A percentile compares a stretch with the other conserved stretches of the same genome.
Evolutionary conservation across 2,797 vertebrate species (phyloP).

Genomic region (Rhadinocentrus ornatus): DNA sequence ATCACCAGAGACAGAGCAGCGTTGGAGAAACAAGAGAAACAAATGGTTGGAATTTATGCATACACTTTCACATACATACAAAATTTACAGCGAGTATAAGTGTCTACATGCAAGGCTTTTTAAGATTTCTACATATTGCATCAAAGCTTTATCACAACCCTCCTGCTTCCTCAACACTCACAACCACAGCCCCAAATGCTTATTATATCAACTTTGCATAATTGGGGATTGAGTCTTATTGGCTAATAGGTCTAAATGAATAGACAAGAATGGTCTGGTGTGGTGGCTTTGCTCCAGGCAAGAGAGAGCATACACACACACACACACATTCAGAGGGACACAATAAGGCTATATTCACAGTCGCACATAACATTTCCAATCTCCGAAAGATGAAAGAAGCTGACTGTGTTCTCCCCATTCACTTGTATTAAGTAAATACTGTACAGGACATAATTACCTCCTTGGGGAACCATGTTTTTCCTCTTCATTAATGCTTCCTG

Average conservation of each 20-base stretch:
- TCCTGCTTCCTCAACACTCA: conserved; percentile 18
- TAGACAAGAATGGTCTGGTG: conserved; percentile 44
- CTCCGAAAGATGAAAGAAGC: conserved; percentile 71
- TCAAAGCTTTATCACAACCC: conserved; percentile 52
- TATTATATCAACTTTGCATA: conserved; percentile 31
- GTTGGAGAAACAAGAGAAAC: conserved; percentile 97
- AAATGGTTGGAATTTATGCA: conserved; percentile 87
- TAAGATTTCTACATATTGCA: conserved; percentile 62
- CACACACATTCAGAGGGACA: conserved; percentile 4
- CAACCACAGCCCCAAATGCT: conserved; percentile 18
- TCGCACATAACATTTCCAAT: conserved; percentile 42
- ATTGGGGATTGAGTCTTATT: conserved; percentile 40
- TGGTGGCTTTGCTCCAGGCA: conserved; percentile 62
- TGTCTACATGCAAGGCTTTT: background rate
- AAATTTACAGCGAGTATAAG: background rate
- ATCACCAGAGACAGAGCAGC: conserved; percentile 94
- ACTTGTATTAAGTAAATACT: conserved; percentile 80
- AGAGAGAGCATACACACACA: conserved; percentile 21
- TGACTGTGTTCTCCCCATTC: conserved; percentile 43
- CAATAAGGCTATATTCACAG: conserved; percentile 22
- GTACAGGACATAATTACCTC: conserved; percentile 81
- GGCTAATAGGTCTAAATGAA: conserved; percentile 64
- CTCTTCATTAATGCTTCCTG: conserved; percentile 70
- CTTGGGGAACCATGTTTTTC: conserved; percentile 64
- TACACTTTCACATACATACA: conserved; percentile 19